These are phyloP conservation scores for Tethea ocularis DNA, from an alignment of 2,888 invertebrate species.

Conservation along the genomic window DNA sequence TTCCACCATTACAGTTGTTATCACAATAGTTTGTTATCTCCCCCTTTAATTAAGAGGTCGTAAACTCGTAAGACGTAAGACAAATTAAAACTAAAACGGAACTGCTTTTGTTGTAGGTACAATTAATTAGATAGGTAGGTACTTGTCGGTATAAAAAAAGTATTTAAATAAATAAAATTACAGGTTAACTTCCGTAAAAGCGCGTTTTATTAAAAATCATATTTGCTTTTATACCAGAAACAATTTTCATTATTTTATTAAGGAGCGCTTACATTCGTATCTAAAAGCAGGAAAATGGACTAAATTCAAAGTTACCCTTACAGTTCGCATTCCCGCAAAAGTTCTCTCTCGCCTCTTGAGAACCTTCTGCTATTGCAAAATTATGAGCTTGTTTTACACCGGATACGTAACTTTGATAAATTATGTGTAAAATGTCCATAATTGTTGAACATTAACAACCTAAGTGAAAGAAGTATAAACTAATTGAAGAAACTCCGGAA, in stretches of 20 bases:
- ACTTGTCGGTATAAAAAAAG: not conserved
- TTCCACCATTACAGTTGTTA: not conserved
- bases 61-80: constrained; percentile 13
- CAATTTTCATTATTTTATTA: constrained; percentile 6
- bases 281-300: constrained; percentile 9
- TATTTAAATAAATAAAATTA: not conserved
- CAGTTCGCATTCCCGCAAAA: constrained; percentile 8
- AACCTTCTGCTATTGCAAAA: constrained; percentile 10
- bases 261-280: constrained; percentile 10
- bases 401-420: constrained; percentile 8
- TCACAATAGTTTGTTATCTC: constrained; percentile 12
- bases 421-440: not conserved
- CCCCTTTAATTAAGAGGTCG: constrained; percentile 16
- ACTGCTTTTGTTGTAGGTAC: constrained; percentile 12
- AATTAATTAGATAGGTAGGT: constrained; percentile 2
- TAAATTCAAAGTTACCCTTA: constrained; percentile 10
- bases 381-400: constrained; percentile 9
- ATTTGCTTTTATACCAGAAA: not conserved
- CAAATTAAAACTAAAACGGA: constrained; percentile 12
- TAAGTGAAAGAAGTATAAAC: too few relatives aligned
- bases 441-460: not conserved
- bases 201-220: constrained; percentile 3
- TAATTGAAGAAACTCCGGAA: not conserved
- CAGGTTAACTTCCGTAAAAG: not conserved
- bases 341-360: constrained; percentile 7